phyloP scores from a whole-genome alignment of 2,797 vertebrate species.

The Momotus momota region DNA sequence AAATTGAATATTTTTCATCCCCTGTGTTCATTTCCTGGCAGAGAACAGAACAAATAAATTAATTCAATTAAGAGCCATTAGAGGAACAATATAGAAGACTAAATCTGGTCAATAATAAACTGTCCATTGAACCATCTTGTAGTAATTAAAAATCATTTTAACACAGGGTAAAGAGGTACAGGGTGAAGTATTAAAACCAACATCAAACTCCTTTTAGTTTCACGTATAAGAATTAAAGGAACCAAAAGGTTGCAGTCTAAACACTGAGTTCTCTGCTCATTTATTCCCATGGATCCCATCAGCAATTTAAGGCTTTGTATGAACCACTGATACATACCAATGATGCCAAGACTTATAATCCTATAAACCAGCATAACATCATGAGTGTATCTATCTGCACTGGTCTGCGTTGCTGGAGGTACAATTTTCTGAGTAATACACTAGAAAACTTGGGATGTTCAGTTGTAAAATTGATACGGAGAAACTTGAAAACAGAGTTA shows the following conservation, averaged over 20 bases:
- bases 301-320: not conserved
- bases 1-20: constrained; percentile 25
- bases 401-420: not conserved
- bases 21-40: constrained; percentile 53
- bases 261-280: not conserved
- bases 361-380: not conserved
- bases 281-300: not conserved
- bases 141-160: constrained; percentile 42
- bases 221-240: not conserved
- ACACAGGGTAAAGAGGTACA: not conserved
- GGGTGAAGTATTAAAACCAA: not conserved
- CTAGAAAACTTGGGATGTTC: not conserved
- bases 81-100: not conserved
- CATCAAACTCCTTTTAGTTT: not conserved
- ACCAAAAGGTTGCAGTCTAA: not conserved
- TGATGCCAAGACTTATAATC: not conserved
- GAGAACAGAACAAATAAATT: constrained; percentile 40
- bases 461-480: not conserved
- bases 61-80: constrained; percentile 48
- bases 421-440: not conserved
- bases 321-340: not conserved
- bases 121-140: constrained; percentile 28
- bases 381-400: not conserved
- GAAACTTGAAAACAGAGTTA: not conserved
- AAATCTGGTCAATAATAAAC: constrained; percentile 38